Evolutionary conservation across 2,113 vertebrate genomes (phyloP).

Genomic region (Hyla sarda): DNA sequence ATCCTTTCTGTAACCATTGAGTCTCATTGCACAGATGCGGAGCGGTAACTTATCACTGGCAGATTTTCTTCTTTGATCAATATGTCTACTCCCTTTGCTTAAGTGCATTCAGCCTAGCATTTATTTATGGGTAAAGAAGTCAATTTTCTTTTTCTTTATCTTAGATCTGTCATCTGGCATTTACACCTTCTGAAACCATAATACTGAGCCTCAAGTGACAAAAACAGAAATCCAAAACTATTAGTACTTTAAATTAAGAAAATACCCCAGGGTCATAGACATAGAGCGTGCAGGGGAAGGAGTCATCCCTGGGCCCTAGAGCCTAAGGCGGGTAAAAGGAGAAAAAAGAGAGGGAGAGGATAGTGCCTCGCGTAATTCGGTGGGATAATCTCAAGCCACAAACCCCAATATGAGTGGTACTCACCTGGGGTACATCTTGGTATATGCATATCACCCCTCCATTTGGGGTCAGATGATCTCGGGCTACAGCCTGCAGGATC

Average conservation of each 20-base stretch:
- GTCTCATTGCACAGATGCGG: not conserved
- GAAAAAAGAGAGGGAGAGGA: too few relatives aligned
- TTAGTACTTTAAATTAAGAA: not conserved
- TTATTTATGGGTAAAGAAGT: not conserved
- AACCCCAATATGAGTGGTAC: too few relatives aligned
- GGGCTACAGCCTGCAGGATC: too few relatives aligned
- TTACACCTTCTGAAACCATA: not conserved
- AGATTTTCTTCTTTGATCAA: not conserved
- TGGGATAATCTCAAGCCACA: too few relatives aligned
- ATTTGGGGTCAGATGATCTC: too few relatives aligned
- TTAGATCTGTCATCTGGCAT: not conserved
- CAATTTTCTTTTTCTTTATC: not conserved
- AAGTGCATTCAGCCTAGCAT: not conserved
- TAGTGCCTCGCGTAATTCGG: too few relatives aligned
- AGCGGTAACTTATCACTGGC: not conserved
- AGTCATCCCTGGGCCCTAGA: not conserved
- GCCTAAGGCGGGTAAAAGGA: too few relatives aligned
- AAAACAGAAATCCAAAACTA: not conserved
- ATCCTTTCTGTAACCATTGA: not conserved
- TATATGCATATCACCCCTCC: too few relatives aligned
- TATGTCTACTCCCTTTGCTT: not conserved
- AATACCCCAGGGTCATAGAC: not conserved
- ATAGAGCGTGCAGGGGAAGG: not conserved
- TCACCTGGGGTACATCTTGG: too few relatives aligned
- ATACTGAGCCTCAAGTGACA: not conserved